A percentile compares a stretch with the other conserved stretches of the same genome.
Conservation (phyloP, 1,140 invertebrate species). For the Drosophila nikananu region DNA sequence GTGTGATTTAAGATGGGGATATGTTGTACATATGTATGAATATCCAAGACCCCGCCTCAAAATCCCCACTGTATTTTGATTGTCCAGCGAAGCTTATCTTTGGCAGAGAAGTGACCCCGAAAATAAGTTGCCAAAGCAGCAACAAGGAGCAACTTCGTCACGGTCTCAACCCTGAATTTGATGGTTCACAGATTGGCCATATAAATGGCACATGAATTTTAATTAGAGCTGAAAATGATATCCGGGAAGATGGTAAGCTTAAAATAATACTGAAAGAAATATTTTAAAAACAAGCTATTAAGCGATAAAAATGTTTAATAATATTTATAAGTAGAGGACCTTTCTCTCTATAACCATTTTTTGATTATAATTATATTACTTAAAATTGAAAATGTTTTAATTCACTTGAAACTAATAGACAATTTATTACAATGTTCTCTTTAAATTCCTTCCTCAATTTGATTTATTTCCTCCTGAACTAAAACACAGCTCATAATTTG, state of each 20-base stretch:
- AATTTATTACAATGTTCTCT: no score
- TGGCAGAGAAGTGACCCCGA: conserved; percentile 45
- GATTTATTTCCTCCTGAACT: conserved; percentile 1
- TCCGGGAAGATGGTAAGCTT: background rate
- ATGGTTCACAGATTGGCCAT: conserved; percentile 40
- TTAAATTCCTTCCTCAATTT: background rate
- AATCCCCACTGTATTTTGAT: conserved; percentile 4
- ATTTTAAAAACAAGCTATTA: background rate
- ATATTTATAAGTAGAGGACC: no score
- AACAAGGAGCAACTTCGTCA: conserved; percentile 30
- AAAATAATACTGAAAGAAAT: background rate
- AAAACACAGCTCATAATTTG: background rate
- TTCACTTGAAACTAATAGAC: background rate
- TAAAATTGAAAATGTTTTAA: no score
- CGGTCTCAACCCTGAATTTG: conserved; percentile 34
- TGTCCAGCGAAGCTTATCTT: conserved; percentile 68
- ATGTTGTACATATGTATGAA: background rate
- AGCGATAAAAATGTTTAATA: background rate
- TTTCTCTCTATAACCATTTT: no score
- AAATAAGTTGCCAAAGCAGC: conserved; percentile 32
- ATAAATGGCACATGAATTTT: conserved; percentile 3
- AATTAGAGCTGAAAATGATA: conserved; percentile 1
- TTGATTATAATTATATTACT: no score
- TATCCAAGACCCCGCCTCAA: conserved; percentile 6
- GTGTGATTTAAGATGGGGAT: conserved; percentile 21